Percentiles rank a stretch among this genome's conserved stretches.
phyloP scores from a whole-genome alignment of 2,113 vertebrate species.

The Lasiurus cinereus region DNA sequence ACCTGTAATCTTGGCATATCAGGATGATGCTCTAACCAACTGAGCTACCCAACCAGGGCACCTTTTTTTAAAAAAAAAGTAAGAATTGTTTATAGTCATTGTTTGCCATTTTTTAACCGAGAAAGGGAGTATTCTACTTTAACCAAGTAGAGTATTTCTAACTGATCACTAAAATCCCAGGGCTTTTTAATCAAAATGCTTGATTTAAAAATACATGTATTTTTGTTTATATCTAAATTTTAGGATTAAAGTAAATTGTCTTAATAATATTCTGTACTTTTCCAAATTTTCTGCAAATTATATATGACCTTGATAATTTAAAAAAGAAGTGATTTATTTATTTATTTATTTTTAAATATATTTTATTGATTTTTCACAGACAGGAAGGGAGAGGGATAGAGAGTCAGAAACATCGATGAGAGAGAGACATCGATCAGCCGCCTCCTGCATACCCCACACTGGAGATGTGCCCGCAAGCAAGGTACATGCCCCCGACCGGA shows the following conservation, averaged over 20 bases:
- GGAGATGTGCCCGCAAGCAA: too few species aligned
- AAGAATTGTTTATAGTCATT: not conserved
- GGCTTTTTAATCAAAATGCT: not conserved
- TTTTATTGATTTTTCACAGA: too few species aligned
- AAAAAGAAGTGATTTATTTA: constrained; percentile 20
- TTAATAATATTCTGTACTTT: constrained; percentile 19
- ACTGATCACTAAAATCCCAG: not conserved
- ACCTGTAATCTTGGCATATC: too few species aligned
- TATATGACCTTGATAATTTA: not conserved
- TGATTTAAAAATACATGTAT: constrained; percentile 19
- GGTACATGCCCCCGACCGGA: too few species aligned
- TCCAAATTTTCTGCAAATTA: constrained; percentile 13
- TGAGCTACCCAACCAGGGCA: too few species aligned
- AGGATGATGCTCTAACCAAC: too few species aligned
- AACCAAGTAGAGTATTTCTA: not conserved
- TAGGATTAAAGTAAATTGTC: constrained; percentile 32
- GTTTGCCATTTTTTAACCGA: constrained; percentile 19
- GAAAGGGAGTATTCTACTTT: not conserved
- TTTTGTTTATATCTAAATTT: constrained; percentile 57
- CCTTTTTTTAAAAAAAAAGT: too few species aligned
- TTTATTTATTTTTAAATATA: too few species aligned
- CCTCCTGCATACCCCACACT: too few species aligned
- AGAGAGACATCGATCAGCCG: too few species aligned
- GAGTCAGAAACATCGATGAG: too few species aligned
- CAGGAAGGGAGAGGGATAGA: too few species aligned